Percentiles rank a stretch among this genome's conserved stretches.
Conservation (phyloP, 1,140 invertebrate genomes). For the Carposina sasakii region DNA sequence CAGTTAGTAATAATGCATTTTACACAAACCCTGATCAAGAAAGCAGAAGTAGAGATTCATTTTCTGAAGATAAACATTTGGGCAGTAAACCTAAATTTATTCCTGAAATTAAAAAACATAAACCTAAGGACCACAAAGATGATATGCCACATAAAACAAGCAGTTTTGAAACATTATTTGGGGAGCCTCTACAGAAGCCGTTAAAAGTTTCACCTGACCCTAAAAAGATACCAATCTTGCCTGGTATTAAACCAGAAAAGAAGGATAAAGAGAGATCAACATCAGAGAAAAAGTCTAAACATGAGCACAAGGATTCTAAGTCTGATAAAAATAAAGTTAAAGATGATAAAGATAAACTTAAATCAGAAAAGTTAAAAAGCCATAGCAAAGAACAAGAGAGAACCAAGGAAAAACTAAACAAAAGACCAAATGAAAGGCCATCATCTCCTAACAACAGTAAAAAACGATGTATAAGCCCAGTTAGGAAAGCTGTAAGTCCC, state of each 20-base stretch:
- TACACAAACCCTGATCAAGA: constrained; percentile 67
- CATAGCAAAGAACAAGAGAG: constrained; percentile 76
- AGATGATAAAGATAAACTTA: constrained; percentile 76
- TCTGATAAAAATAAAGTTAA: constrained; percentile 70
- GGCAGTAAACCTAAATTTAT: constrained; percentile 81
- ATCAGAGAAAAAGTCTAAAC: constrained; percentile 76
- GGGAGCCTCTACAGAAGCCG: constrained; percentile 82
- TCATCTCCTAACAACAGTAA: constrained; percentile 69
- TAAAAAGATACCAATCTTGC: constrained; percentile 73
- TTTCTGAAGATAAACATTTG: constrained; percentile 68
- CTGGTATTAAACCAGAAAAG: constrained; percentile 72
- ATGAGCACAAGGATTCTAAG: constrained; percentile 71
- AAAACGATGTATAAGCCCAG: constrained; percentile 76
- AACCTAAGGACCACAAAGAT: constrained; percentile 76
- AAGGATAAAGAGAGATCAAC: constrained; percentile 74
- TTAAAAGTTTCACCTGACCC: constrained; percentile 78
- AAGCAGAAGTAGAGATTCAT: constrained; percentile 68
- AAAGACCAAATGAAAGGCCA: constrained; percentile 61
- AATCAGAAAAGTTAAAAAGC: constrained; percentile 77
- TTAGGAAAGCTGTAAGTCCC: constrained; percentile 57
- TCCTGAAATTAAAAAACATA: constrained; percentile 77
- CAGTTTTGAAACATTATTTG: constrained; percentile 86
- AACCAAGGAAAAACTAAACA: constrained; percentile 73
- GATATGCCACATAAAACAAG: constrained; percentile 76
- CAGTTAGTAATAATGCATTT: constrained; percentile 53